Evolutionary conservation across 1,140 invertebrate genomes (phyloP).

Genomic region (Drosophila nannoptera): DNA sequence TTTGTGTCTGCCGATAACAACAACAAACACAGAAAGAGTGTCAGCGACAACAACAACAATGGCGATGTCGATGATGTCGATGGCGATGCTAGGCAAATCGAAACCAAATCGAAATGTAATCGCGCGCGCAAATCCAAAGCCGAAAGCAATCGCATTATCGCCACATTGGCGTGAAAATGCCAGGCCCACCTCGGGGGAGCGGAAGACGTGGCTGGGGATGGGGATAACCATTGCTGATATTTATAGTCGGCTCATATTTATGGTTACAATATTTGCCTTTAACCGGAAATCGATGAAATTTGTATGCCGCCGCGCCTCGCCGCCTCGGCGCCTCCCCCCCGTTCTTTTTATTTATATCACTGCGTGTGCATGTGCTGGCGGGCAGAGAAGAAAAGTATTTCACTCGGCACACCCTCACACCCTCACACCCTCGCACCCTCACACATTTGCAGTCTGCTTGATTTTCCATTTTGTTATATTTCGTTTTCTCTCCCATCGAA

Average conservation of each 20-base stretch:
- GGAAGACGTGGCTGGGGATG: neutral
- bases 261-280: constrained; percentile 77
- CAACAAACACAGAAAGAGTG: too few species aligned
- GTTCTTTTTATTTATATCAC: constrained; percentile 61
- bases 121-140: constrained; percentile 71
- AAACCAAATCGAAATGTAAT: constrained; percentile 77
- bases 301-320: constrained; percentile 61
- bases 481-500: constrained; percentile 46
- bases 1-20: constrained; percentile 68
- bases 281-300: constrained; percentile 77
- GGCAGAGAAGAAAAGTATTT: constrained; percentile 45
- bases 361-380: constrained; percentile 52
- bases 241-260: constrained; percentile 76
- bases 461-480: constrained; percentile 58
- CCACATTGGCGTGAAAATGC: constrained; percentile 73
- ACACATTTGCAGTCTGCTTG: constrained; percentile 64
- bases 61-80: constrained; percentile 33
- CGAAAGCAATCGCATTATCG: constrained; percentile 76
- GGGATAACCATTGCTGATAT: constrained; percentile 36
- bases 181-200: constrained; percentile 29
- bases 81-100: constrained; percentile 64
- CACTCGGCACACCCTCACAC: constrained; percentile 18
- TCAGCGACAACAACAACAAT: constrained; percentile 47
- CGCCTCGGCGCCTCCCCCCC: too few species aligned
- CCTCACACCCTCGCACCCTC: neutral